phyloP scores from a whole-genome alignment of 2,797 vertebrate genomes.

The Hydrophis major region DNA sequence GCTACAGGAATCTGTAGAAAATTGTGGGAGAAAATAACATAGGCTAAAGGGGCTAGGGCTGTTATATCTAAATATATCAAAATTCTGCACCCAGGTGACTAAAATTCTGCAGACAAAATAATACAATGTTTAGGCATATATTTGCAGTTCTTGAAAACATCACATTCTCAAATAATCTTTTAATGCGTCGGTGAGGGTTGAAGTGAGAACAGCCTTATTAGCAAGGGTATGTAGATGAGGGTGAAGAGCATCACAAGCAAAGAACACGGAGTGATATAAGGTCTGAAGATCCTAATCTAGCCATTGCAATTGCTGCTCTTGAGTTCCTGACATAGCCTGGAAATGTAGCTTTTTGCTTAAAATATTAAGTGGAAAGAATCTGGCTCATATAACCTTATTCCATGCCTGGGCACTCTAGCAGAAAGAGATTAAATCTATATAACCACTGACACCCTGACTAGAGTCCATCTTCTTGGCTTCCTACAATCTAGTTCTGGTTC shows the following conservation, averaged over 20 bases:
- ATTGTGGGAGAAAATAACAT: background rate
- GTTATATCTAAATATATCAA: background rate
- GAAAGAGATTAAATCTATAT: background rate
- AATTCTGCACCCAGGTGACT: background rate
- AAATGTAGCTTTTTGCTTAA: constrained; percentile 1
- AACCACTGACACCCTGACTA: background rate
- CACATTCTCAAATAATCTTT: background rate
- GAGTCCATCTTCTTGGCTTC: constrained; percentile 5
- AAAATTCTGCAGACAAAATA: background rate
- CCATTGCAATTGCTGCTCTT: background rate
- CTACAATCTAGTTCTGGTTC: constrained; percentile 2
- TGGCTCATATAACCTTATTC: background rate
- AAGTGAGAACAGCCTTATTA: background rate
- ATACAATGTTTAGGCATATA: background rate
- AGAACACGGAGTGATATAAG: background rate
- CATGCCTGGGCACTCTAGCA: background rate
- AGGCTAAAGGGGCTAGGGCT: background rate
- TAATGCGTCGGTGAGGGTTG: background rate
- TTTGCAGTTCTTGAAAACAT: background rate
- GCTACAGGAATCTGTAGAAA: background rate
- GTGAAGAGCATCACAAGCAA: background rate
- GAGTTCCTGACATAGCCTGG: background rate
- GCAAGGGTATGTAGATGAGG: background rate
- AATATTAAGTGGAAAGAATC: constrained; percentile 9
- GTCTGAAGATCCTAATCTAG: background rate